phyloP scores from a whole-genome alignment of 2,888 invertebrate species.

The Xestobium rufovillosum region DNA sequence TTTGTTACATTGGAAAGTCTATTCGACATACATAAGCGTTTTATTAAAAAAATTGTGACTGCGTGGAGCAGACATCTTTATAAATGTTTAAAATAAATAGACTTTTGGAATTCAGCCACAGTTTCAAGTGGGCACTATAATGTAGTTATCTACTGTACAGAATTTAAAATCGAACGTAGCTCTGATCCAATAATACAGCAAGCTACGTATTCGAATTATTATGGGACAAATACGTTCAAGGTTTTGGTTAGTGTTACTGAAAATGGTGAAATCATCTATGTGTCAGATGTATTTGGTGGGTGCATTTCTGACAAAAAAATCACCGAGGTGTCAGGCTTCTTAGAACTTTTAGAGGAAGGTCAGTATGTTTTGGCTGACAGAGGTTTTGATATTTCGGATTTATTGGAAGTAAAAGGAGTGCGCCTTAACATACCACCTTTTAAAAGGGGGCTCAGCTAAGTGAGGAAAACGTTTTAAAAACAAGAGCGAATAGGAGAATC shows the following conservation, averaged over 20 bases:
- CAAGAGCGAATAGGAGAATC: too few relatives aligned
- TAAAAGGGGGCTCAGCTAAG: too few relatives aligned
- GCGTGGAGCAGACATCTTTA: too few relatives aligned
- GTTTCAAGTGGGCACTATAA: too few relatives aligned
- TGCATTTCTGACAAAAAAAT: conserved; percentile 10
- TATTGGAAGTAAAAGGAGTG: conserved; percentile 10
- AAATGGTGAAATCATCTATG: conserved; percentile 4
- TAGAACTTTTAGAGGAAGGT: conserved; percentile 8
- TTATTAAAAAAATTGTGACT: too few relatives aligned
- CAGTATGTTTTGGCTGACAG: conserved; percentile 9
- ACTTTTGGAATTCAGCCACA: too few relatives aligned
- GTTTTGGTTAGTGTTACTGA: conserved; percentile 11
- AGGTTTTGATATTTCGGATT: conserved; percentile 13
- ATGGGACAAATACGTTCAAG: conserved; percentile 15
- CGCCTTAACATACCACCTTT: conserved; percentile 11
- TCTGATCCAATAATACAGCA: conserved; percentile 12
- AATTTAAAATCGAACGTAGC: conserved; percentile 7
- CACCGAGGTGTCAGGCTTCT: conserved; percentile 9
- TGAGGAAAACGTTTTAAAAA: too few relatives aligned
- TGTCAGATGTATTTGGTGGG: conserved; percentile 13
- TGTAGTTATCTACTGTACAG: conserved; percentile 7
- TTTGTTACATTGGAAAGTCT: too few relatives aligned
- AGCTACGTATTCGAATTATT: conserved; percentile 12
- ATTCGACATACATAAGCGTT: too few relatives aligned
- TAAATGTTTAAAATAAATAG: too few relatives aligned